Percentiles rank a stretch among this genome's conserved stretches.
These are phyloP conservation scores for Minunthozetes semirufus DNA, from an alignment of 2,888 invertebrate species.

Conservation along the genomic window DNA sequence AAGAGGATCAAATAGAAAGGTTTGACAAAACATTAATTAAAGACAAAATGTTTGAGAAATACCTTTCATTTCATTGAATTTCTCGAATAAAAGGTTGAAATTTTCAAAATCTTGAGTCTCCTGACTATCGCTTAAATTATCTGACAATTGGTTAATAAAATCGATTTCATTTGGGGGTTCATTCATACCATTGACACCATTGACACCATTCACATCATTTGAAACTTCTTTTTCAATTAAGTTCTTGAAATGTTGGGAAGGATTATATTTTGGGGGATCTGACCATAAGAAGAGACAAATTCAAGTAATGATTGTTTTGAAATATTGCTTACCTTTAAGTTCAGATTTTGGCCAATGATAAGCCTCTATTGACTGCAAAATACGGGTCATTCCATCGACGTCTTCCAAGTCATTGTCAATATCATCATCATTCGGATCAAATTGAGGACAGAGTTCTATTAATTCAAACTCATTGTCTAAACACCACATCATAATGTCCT, in stretches of 20 bases:
- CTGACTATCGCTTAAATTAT: not conserved
- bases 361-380: slow-evolving; percentile 63
- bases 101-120: slow-evolving; percentile 45
- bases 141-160: not conserved
- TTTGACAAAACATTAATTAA: slow-evolving; percentile 9
- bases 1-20: not conserved
- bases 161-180: too few species aligned
- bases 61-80: slow-evolving; percentile 62
- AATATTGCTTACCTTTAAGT: not conserved
- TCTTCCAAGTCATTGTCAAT: slow-evolving; percentile 54
- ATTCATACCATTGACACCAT: not conserved
- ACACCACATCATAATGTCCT: slow-evolving; percentile 59
- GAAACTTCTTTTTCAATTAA: not conserved
- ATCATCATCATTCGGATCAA: slow-evolving; percentile 49
- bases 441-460: slow-evolving; percentile 58
- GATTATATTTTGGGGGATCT: not conserved
- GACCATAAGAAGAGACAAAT: not conserved
- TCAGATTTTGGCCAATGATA: slow-evolving; percentile 58
- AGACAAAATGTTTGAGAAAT: slow-evolving; percentile 8
- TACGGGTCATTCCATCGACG: slow-evolving; percentile 59
- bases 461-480: slow-evolving; percentile 61
- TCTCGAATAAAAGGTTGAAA: slow-evolving; percentile 61
- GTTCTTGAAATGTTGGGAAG: not conserved
- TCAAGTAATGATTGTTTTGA: not conserved
- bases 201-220: not conserved